phyloP scores from a whole-genome alignment of 1,140 invertebrate genomes.

The Adelges cooleyi region DNA sequence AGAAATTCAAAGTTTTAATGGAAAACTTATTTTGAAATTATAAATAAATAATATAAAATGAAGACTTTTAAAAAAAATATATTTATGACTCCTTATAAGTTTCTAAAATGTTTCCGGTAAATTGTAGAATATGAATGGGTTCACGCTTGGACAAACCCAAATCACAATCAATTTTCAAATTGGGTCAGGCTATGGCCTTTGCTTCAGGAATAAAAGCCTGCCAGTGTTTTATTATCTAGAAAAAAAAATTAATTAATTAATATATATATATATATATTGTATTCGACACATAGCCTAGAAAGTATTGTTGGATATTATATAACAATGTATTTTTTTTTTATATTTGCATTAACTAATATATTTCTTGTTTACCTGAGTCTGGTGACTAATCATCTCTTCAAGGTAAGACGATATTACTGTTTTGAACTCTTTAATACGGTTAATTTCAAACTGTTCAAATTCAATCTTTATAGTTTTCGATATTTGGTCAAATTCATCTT shows the following conservation, averaged over 20 bases:
- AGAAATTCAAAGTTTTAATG: not conserved
- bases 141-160: not conserved
- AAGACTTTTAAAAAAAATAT: not conserved
- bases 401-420: conserved; percentile 79
- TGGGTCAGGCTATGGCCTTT: conserved; percentile 27
- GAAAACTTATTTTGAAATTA: too few relatives aligned
- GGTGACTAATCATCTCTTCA: conserved; percentile 86
- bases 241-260: conserved; percentile 30
- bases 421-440: conserved; percentile 83
- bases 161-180: not conserved
- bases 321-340: too few relatives aligned
- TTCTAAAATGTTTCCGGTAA: conserved; percentile 22
- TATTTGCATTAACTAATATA: not conserved
- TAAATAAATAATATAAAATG: conserved; percentile 9
- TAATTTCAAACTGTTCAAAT: conserved; percentile 81
- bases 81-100: not conserved
- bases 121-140: conserved; percentile 15
- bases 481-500: conserved; percentile 94
- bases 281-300: conserved; percentile 5
- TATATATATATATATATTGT: not conserved
- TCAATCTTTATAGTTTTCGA: conserved; percentile 93
- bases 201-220: conserved; percentile 84
- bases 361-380: conserved; percentile 64
- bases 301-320: not conserved
- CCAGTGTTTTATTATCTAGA: conserved; percentile 86